Conservation (phyloP, 2,797 vertebrate species). For the Centroberyx gerrardi region DNA sequence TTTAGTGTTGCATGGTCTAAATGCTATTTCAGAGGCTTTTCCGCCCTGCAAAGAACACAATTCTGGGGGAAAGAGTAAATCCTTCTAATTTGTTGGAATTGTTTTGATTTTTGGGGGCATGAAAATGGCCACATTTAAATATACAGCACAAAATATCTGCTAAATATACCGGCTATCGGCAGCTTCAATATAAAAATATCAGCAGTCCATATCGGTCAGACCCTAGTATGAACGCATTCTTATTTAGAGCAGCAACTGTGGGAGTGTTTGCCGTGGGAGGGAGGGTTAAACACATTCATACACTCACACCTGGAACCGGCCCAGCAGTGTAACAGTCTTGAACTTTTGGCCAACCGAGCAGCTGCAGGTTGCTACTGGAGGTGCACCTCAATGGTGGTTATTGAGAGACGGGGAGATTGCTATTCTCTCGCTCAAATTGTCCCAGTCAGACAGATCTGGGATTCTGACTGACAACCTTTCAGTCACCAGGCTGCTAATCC, state of each 20-base stretch:
- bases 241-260: not conserved
- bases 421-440: not conserved
- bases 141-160: not conserved
- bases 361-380: constrained; percentile 10
- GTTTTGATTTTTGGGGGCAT: not conserved
- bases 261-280: not conserved
- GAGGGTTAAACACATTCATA: not conserved
- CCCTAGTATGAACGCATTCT: not conserved
- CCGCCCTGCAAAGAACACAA: not conserved
- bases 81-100: not conserved
- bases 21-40: no score
- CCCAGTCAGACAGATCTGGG: constrained; percentile 18
- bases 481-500: constrained; percentile 10
- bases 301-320: not conserved
- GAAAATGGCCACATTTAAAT: not conserved
- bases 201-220: not conserved
- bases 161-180: no score
- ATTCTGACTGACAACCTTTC: constrained; percentile 14
- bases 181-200: no score
- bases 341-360: not conserved
- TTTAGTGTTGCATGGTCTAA: constrained; percentile 24
- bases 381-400: constrained; percentile 12
- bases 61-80: not conserved
- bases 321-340: not conserved
- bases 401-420: not conserved